phyloP scores from a whole-genome alignment of 1,140 invertebrate genomes.

The Diorhabda elongata region DNA sequence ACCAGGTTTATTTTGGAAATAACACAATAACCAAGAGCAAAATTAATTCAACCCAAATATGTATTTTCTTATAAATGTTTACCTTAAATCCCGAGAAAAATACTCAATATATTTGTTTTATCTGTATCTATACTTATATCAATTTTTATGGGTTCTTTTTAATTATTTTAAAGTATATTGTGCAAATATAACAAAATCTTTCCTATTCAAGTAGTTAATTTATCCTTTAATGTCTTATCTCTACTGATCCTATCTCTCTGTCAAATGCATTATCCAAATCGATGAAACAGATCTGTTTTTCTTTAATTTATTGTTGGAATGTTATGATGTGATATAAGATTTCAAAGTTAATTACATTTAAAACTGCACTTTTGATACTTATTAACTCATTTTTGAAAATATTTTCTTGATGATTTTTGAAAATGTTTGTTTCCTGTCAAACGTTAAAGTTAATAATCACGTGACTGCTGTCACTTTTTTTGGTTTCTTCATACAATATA shows the following conservation, averaged over 20 bases:
- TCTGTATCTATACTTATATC: too few relatives aligned
- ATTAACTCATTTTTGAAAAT: not conserved
- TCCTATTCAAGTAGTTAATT: too few relatives aligned
- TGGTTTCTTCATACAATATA: not conserved
- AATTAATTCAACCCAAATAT: too few relatives aligned
- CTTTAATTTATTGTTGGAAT: slow-evolving; percentile 1
- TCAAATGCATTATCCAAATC: not conserved
- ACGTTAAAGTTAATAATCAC: not conserved
- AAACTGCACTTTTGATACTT: not conserved
- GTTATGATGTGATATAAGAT: not conserved
- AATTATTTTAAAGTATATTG: too few relatives aligned
- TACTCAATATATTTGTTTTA: too few relatives aligned
- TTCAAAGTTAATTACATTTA: not conserved
- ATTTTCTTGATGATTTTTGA: too few relatives aligned
- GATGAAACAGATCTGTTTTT: not conserved
- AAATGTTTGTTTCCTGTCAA: not conserved
- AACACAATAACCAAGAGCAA: too few relatives aligned
- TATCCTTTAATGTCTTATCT: not conserved
- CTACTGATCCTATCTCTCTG: not conserved
- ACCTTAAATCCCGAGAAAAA: too few relatives aligned
- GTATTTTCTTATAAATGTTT: too few relatives aligned
- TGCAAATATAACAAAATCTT: too few relatives aligned
- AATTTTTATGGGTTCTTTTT: too few relatives aligned
- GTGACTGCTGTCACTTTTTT: not conserved
- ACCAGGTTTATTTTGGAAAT: too few relatives aligned